These are phyloP conservation scores for Anguilla obscura DNA, from an alignment of 2,797 vertebrate species.

Conservation along the genomic window DNA sequence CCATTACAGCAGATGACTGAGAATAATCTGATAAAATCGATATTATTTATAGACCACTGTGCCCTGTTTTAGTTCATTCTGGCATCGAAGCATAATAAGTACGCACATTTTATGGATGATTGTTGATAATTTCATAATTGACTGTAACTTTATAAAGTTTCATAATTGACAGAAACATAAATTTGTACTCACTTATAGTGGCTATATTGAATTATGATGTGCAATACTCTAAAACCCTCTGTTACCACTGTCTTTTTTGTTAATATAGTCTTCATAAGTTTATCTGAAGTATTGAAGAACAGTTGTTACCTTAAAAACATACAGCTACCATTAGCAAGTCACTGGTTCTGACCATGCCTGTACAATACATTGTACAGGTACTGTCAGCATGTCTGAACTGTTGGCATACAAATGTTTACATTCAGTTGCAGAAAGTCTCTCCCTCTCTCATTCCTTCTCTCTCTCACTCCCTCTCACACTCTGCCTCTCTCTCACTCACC, in stretches of 20 bases:
- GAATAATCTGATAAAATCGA: not conserved
- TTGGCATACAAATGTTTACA: not conserved
- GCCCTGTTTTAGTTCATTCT: not conserved
- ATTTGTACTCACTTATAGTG: not conserved
- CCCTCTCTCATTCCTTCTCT: not conserved
- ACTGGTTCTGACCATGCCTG: not conserved
- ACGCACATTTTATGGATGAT: too few relatives aligned
- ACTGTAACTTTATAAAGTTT: too few relatives aligned
- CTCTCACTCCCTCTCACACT: constrained; percentile 11
- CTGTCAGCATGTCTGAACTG: not conserved
- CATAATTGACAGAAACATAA: not conserved
- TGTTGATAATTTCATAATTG: too few relatives aligned
- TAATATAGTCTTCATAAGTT: not conserved
- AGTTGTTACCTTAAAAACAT: not conserved
- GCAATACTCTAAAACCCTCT: not conserved
- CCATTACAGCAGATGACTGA: not conserved
- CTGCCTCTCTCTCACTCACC: not conserved
- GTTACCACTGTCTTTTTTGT: not conserved
- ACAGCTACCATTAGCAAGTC: not conserved
- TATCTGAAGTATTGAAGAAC: not conserved
- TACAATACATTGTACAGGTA: not conserved
- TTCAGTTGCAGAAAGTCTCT: not conserved
- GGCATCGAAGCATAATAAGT: not conserved
- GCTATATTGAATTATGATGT: not conserved
- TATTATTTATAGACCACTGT: not conserved